phyloP scores from a whole-genome alignment of 2,113 vertebrate species.

The Fulica atra region DNA sequence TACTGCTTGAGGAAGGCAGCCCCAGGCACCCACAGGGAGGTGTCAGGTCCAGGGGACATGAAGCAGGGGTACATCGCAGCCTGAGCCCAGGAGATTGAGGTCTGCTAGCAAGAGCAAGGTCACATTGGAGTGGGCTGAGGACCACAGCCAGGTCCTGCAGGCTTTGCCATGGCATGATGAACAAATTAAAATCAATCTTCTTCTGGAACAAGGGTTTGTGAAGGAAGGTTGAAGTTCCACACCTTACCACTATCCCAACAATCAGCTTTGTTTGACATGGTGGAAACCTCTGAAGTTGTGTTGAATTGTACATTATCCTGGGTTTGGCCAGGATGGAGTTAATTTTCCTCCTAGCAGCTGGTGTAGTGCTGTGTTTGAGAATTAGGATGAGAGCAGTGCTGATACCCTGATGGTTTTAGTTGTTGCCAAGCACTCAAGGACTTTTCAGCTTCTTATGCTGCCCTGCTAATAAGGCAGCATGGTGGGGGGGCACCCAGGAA shows the following conservation, averaged over 20 bases:
- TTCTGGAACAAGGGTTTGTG: not conserved
- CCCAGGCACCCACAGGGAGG: fast-evolving
- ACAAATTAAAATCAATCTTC: not conserved
- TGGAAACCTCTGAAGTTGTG: not conserved
- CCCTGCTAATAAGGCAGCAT: no score
- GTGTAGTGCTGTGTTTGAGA: no score
- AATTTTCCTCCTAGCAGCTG: no score
- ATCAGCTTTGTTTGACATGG: not conserved
- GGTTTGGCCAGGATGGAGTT: no score
- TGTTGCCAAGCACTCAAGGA: no score
- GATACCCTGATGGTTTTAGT: no score
- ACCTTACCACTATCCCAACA: not conserved
- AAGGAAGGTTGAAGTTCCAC: not conserved
- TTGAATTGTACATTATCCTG: not conserved
- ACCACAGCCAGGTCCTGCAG: not conserved
- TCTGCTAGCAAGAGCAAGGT: not conserved
- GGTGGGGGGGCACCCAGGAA: no score
- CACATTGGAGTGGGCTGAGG: not conserved
- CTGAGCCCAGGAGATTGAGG: not conserved
- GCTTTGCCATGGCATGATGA: not conserved
- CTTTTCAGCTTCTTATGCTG: no score
- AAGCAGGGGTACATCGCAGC: not conserved
- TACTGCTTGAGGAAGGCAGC: fast-evolving
- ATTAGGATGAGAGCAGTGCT: no score
- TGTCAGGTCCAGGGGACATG: not conserved